These are phyloP conservation scores for Distichodus sexfasciatus DNA, from an alignment of 2,797 vertebrate species.

Conservation along the genomic window DNA sequence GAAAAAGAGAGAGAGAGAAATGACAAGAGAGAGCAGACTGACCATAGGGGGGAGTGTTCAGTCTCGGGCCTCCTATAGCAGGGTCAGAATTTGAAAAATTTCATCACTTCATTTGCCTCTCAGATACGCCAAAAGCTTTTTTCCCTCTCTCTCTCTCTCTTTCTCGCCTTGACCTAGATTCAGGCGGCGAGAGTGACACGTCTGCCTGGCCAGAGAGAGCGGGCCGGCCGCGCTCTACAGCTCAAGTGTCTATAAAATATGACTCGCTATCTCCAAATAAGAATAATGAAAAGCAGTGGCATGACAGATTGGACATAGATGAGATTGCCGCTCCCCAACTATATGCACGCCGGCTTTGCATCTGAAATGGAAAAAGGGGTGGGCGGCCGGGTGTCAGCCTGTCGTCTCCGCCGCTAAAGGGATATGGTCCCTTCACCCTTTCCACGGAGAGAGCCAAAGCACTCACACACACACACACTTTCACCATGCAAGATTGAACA, in stretches of 20 bases:
- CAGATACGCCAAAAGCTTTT: conserved; percentile 62
- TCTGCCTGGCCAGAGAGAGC: conserved; percentile 76
- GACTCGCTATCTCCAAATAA: conserved; percentile 78
- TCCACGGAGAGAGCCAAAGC: conserved; percentile 40
- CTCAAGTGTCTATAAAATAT: conserved; percentile 83
- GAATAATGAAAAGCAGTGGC: conserved; percentile 82
- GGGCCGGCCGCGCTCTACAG: conserved; percentile 59
- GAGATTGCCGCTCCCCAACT: conserved; percentile 79
- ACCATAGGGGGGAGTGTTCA: conserved; percentile 60
- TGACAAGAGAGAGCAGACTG: conserved; percentile 62
- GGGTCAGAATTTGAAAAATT: conserved; percentile 69
- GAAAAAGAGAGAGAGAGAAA: neutral
- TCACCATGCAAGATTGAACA: conserved; percentile 48
- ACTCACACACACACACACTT: conserved; percentile 14
- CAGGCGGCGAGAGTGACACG: conserved; percentile 73
- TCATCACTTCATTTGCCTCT: conserved; percentile 70
- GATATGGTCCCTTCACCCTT: conserved; percentile 53
- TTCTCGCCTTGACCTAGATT: conserved; percentile 82
- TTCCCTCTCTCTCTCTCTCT: conserved; percentile 53
- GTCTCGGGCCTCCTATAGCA: conserved; percentile 39
- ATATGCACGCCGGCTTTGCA: conserved; percentile 80
- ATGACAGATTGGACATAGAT: conserved; percentile 86
- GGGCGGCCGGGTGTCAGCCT: conserved; percentile 52
- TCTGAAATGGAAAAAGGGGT: conserved; percentile 72
- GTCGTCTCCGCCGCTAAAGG: conserved; percentile 60